A percentile compares a stretch with the other conserved stretches of the same genome.
Conservation (phyloP, 1,140 invertebrate species). For the Cydia splendana region DNA sequence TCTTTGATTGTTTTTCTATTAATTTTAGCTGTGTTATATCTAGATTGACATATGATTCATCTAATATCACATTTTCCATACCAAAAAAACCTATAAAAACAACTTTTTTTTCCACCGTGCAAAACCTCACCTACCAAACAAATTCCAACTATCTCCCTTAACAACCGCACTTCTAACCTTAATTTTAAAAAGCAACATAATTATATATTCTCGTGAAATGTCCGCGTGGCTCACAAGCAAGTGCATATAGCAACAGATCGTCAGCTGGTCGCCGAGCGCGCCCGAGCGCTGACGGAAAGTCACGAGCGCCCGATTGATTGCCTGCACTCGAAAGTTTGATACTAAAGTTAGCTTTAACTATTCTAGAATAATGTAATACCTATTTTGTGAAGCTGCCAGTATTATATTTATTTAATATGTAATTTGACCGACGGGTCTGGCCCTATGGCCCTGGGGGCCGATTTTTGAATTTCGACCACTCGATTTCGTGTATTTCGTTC, state of each 20-base stretch:
- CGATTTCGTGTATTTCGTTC: too few species aligned
- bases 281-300: constrained; percentile 51
- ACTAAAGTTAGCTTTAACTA: constrained; percentile 5
- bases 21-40: background rate
- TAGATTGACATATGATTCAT: background rate
- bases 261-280: constrained; percentile 66
- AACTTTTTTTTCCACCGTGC: too few species aligned
- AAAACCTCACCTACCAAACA: background rate
- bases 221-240: constrained; percentile 50
- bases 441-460: too few species aligned
- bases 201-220: constrained; percentile 37
- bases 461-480: too few species aligned
- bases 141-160: background rate
- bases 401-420: too few species aligned
- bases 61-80: background rate
- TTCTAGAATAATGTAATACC: constrained; percentile 6
- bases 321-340: constrained; percentile 13
- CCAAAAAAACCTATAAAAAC: background rate
- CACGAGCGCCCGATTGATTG: constrained; percentile 54
- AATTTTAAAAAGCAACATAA: background rate
- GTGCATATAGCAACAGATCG: constrained; percentile 74
- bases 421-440: too few species aligned
- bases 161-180: background rate
- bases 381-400: background rate
- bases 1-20: background rate